Base-by-base conservation (phyloP, 2,888 invertebrate species). In the Mechanitis messenoides region DNA sequence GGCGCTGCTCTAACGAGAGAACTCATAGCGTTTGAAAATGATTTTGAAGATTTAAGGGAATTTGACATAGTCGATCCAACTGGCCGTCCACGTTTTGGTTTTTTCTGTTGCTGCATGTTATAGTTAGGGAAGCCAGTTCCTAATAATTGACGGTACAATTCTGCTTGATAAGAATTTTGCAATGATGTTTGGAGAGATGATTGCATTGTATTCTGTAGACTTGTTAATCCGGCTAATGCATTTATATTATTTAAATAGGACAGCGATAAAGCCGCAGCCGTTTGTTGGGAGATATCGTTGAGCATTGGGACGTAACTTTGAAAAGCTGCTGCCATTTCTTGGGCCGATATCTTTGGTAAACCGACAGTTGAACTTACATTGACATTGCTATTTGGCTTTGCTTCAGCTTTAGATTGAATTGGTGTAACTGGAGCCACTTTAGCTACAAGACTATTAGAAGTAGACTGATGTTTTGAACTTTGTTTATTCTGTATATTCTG, bases 121-220 rank as follows among this genome's bases (percentile, higher is more conserved):
- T 78, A 85, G 0, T 86, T 73, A 0, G 85, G 75, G n/a, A 80
- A 78, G 38, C 74, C 78, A 66, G 84, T 85, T 0, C 79, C 80
- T 38, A 89, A 70, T 62, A 83, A 87, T 63, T 87, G 87, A 0
- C 87, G 77, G 66, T 85, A 90, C 68, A 85, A 89, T 68, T 89
- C 89, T 0, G 88, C 85, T 77, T 89, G 90, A 60, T 85, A 89
- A 2, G 81, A 72, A 64, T 63, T 85, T 62, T 84, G 85, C n/a
- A 84, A 53, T 0, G 83, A 73, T 2, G 78, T 71, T 65, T 83
- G 85, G 3, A 71, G 54, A 2, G 83, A 75, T 0, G 80, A 71
- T 66, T 85, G 87, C 45, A 87, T 64, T 9, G 76, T 70, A 58
- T 76, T 85, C 68, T 83, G 86, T 42, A 84, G 68, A 5, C 84